These are phyloP conservation scores for Gasterosteus nipponicus DNA, from an alignment of 2,113 vertebrate species.

Conservation along the genomic window DNA sequence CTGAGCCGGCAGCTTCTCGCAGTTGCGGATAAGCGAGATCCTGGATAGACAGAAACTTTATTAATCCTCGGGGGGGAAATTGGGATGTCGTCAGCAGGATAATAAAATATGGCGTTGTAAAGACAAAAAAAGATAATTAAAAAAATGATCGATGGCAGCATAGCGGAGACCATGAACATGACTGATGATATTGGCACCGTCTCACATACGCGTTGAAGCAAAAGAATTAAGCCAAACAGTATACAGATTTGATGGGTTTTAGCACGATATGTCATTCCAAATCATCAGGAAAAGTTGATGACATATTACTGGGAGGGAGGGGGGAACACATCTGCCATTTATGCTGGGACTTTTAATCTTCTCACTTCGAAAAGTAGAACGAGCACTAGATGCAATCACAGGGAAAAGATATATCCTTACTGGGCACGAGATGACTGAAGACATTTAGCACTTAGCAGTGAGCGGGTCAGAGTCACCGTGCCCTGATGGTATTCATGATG, in stretches of 20 bases:
- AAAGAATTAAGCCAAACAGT: conserved; percentile 52
- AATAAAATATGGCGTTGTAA: conserved; percentile 73
- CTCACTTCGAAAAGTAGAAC: not conserved
- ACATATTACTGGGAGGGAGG: conserved; percentile 36
- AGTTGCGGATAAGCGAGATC: conserved; percentile 97
- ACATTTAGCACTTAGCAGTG: not conserved
- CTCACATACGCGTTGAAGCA: conserved; percentile 42
- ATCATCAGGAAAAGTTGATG: conserved; percentile 32
- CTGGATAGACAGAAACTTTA: conserved; percentile 80
- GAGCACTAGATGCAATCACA: conserved; percentile 3
- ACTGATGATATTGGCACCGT: conserved; percentile 66
- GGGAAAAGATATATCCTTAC: conserved; percentile 10
- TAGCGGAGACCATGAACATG: conserved; percentile 59
- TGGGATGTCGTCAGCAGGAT: conserved; percentile 65
- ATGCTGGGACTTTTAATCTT: conserved; percentile 14
- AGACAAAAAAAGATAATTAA: conserved; percentile 75
- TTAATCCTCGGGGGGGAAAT: conserved; percentile 73
- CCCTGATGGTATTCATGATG: conserved; percentile 31
- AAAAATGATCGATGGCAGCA: conserved; percentile 73
- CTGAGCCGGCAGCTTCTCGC: conserved; percentile 95
- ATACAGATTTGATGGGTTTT: conserved; percentile 47
- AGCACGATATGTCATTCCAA: conserved; percentile 52
- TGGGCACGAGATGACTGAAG: conserved; percentile 24
- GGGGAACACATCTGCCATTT: conserved; percentile 17
- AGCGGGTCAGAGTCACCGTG: conserved; percentile 25